Base-by-base conservation (phyloP, 2,888 invertebrate species). In the Drosophila peninsularis region DNA sequence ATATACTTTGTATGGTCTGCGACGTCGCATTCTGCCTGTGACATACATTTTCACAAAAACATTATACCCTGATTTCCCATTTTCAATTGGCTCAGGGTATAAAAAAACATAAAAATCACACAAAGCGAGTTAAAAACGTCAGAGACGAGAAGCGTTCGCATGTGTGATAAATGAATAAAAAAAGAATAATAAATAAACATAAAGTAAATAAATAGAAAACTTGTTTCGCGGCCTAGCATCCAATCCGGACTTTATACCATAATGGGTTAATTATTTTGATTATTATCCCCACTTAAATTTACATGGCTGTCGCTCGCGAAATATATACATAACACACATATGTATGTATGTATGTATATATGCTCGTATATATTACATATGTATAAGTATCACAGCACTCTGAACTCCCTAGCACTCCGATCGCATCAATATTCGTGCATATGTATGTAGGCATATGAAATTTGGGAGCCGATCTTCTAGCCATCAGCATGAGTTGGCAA, bases 401-500 rank as follows among this genome's bases (percentile, higher is more conserved):
- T 55, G 36, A 64, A 41, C 41, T 54, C 34, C 45, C 27, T 13
- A 19, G 30, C 21, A 24, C 21, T 30, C 17, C 32, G 30, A 9
- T 62, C 13, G 24, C 30, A 37, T 44, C 17, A 34, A 10, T 45
- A 27, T 30, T n/a, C n/a, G n/a, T n/a, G n/a, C n/a, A 17, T 13
- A 3, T 47, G 6, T 0, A 3, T 13, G 5, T 5, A 24, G 24
- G 24, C 4, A 17, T 30, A 14, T 32, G 11, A 30, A 19, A 30
- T 32, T n/a, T 5, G 10, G 42, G 27, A 13, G 17, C n/a, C 21
- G 34, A 24, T 55, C 27, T 47, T n/a, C 7, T 13, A 36, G 30
- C 21, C 7, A 17, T 11, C 67, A 80, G 63, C 67, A 67, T 81
- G 79, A 81, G 45, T 74, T 65, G 77, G 55, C 79, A 83, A 74